phyloP scores from a whole-genome alignment of 2,888 invertebrate species.

The Yponomeuta evonymella region DNA sequence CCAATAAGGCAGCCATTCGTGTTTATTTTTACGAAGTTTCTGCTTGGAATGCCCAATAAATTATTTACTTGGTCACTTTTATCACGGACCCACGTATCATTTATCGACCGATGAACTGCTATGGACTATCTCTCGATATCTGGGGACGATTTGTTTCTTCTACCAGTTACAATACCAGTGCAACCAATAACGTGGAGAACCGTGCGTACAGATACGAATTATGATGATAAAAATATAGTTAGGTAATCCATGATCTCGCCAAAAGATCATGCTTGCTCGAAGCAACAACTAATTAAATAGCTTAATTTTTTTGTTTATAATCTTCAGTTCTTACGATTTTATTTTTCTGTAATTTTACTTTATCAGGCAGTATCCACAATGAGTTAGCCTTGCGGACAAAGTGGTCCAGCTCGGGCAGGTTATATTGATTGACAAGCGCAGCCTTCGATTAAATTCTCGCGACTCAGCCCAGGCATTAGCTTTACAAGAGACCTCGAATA shows the following conservation, averaged over 20 bases:
- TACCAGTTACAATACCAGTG: background rate
- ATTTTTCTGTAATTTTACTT: constrained; percentile 16
- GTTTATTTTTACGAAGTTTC: constrained; percentile 76
- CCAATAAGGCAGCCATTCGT: constrained; percentile 76
- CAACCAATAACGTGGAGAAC: too few species aligned
- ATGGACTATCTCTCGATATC: constrained; percentile 34
- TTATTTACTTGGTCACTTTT: constrained; percentile 73
- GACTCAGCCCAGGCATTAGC: constrained; percentile 55
- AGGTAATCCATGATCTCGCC: too few species aligned
- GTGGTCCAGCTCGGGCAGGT: constrained; percentile 44
- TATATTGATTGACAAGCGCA: constrained; percentile 73
- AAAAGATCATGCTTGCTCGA: too few species aligned
- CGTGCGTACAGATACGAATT: too few species aligned
- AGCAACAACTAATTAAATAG: too few species aligned
- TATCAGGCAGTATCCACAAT: constrained; percentile 35
- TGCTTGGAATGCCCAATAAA: constrained; percentile 71
- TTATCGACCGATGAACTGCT: constrained; percentile 52
- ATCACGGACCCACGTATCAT: constrained; percentile 64
- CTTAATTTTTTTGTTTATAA: constrained; percentile 2
- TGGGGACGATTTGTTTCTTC: constrained; percentile 20
- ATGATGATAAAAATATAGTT: too few species aligned
- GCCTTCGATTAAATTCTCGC: constrained; percentile 65
- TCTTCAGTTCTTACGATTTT: constrained; percentile 10
- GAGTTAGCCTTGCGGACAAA: constrained; percentile 37
- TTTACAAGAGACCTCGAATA: constrained; percentile 35